Conservation (phyloP, 2,797 vertebrate species). For the Rallus crepitans region DNA sequence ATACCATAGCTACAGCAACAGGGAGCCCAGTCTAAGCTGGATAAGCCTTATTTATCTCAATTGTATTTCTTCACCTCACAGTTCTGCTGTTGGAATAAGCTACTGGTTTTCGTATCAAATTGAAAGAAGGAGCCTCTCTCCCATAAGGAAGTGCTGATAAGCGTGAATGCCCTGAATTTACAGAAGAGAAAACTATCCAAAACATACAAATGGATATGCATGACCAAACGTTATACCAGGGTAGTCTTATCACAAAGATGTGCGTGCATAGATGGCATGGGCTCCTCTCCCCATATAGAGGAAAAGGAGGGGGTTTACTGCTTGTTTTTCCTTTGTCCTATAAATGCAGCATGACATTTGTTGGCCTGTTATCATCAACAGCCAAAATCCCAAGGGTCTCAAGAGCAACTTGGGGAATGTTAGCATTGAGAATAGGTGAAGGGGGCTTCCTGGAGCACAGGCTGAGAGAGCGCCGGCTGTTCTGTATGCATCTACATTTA, state of each 20-base stretch:
- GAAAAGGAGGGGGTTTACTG: not conserved
- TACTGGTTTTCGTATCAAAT: not conserved
- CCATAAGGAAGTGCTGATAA: not conserved
- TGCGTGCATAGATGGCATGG: not conserved
- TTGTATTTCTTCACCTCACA: not conserved
- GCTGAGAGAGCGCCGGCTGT: not conserved
- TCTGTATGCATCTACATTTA: constrained; percentile 36
- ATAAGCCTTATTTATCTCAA: not conserved
- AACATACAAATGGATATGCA: not conserved
- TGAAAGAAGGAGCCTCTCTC: not conserved
- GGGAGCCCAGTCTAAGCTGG: not conserved
- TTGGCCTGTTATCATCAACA: constrained; percentile 4
- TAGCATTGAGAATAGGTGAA: constrained; percentile 13
- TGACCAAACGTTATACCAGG: not conserved
- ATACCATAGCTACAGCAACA: not conserved
- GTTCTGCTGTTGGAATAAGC: not conserved
- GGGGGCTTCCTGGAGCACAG: constrained; percentile 14
- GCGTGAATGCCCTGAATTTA: not conserved
- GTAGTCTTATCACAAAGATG: not conserved
- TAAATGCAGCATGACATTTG: constrained; percentile 30
- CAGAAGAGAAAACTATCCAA: not conserved
- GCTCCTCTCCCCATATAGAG: not conserved
- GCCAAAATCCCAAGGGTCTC: not conserved
- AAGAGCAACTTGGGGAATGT: not conserved
- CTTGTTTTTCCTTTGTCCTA: not conserved